Percentiles rank a stretch among this genome's conserved stretches.
Conservation (phyloP, 2,113 vertebrate genomes). For the Hyaena hyaena region DNA sequence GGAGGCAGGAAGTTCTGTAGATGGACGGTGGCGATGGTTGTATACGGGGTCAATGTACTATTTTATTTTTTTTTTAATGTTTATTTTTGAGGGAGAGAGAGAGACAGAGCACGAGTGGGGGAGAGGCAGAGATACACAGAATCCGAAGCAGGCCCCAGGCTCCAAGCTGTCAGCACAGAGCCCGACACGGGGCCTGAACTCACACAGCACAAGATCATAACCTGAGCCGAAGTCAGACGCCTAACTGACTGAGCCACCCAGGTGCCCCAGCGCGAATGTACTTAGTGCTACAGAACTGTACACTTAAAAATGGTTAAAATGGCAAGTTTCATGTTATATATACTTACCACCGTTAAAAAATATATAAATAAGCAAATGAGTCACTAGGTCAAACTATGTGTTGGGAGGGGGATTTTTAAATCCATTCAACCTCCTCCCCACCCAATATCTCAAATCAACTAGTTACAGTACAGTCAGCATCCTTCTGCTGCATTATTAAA, state of each 20-base stretch:
- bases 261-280: neutral
- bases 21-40: neutral
- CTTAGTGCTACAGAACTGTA: neutral
- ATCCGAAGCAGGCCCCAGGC: no score
- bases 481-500: neutral
- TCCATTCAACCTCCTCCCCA: neutral
- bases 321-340: neutral
- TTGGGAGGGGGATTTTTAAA: neutral
- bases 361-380: neutral
- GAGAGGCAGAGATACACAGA: no score
- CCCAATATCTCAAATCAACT: neutral
- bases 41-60: neutral
- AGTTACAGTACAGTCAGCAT: neutral
- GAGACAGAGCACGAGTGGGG: no score
- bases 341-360: neutral
- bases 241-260: no score
- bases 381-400: neutral
- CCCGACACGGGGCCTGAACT: no score
- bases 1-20: neutral
- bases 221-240: no score
- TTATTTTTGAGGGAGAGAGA: no score
- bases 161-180: no score
- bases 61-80: no score
- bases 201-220: no score
- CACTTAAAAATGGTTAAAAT: neutral